These are phyloP conservation scores for Acanthurus leucopareius DNA, from an alignment of 2,797 vertebrate species.

Conservation along the genomic window DNA sequence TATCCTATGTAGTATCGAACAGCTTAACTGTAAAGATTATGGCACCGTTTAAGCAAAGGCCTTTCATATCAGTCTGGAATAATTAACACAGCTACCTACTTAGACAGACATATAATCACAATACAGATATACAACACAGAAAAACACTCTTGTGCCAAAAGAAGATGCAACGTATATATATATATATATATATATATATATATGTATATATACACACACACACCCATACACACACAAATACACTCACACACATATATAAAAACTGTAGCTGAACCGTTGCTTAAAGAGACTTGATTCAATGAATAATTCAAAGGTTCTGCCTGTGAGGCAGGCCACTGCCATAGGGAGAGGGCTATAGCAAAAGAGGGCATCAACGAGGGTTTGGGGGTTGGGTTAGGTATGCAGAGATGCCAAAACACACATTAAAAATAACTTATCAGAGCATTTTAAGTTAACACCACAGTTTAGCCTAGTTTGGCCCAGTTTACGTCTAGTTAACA, in stretches of 20 bases:
- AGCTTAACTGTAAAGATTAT: constrained; percentile 4
- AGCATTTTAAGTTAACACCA: constrained; percentile 22
- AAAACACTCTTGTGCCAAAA: no score
- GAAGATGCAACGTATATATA: constrained; percentile 1
- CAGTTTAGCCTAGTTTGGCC: constrained; percentile 8
- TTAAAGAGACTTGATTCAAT: constrained; percentile 66
- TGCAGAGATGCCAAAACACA: constrained; percentile 29
- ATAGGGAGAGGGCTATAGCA: constrained; percentile 42
- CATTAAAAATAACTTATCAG: constrained; percentile 22
- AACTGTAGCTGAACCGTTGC: constrained; percentile 57
- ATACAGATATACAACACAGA: not conserved
- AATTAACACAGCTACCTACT: not conserved
- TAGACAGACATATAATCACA: constrained; percentile 9
- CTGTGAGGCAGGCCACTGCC: constrained; percentile 68
- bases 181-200: not conserved
- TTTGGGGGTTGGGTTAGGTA: constrained; percentile 19
- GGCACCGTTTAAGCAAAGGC: not conserved
- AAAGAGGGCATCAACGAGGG: constrained; percentile 42
- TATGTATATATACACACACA: not conserved
- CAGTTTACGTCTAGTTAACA: constrained; percentile 26
- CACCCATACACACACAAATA: no score
- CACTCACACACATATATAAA: not conserved
- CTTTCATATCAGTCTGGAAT: not conserved
- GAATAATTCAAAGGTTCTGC: constrained; percentile 77
- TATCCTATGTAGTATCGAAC: constrained; percentile 33